Conservation (phyloP, 2,113 vertebrate species). For the Perca flavescens region DNA sequence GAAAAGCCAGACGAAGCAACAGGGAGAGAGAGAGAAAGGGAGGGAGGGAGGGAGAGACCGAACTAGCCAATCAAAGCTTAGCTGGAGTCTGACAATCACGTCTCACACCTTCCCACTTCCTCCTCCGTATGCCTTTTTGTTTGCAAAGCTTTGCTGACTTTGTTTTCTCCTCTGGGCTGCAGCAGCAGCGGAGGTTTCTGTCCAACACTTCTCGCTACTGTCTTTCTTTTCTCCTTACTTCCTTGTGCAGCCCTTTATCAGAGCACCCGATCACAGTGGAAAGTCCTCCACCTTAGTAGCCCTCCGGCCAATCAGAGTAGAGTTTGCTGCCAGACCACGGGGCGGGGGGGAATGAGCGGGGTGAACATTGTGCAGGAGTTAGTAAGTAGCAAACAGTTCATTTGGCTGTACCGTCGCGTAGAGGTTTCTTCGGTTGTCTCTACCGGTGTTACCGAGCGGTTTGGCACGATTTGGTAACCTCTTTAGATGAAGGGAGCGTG, state of each 20-base stretch:
- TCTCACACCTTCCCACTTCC: conserved; percentile 86
- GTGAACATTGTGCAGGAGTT: conserved; percentile 17
- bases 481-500: conserved; percentile 29
- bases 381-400: conserved; percentile 36
- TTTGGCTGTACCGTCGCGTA: conserved; percentile 6
- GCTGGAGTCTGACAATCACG: conserved; percentile 98
- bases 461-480: conserved; percentile 24
- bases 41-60: conserved; percentile 73
- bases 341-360: conserved; percentile 25
- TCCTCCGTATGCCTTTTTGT: conserved; percentile 69
- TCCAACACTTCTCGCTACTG: conserved; percentile 29
- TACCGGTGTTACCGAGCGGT: conserved; percentile 31
- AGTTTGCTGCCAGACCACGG: conserved; percentile 37
- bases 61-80: conserved; percentile 89
- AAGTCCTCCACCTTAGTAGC: conserved; percentile 39
- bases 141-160: conserved; percentile 64
- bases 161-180: conserved; percentile 62
- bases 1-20: conserved; percentile 77
- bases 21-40: conserved; percentile 59
- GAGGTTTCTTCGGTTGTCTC: conserved; percentile 23
- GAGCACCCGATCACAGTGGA: conserved; percentile 50
- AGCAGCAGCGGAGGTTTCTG: conserved; percentile 55
- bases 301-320: conserved; percentile 69
- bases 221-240: conserved; percentile 28
- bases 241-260: conserved; percentile 25